These are phyloP conservation scores for Apoda limacodes DNA, from an alignment of 2,888 invertebrate genomes.

Conservation along the genomic window DNA sequence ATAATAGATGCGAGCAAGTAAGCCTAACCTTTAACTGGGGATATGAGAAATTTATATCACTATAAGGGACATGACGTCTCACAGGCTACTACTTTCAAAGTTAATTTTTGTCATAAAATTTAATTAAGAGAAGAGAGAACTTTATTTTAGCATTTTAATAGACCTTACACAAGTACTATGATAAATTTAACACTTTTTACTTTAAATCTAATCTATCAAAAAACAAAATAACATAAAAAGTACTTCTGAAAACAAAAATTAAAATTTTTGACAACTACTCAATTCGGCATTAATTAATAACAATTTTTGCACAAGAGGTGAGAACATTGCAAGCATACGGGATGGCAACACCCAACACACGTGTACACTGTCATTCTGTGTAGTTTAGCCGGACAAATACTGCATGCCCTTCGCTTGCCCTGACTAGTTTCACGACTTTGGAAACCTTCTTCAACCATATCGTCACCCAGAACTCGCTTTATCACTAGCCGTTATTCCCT, in stretches of 20 bases:
- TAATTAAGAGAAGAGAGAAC: slow-evolving; percentile 8
- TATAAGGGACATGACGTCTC: too few species aligned
- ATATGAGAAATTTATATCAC: slow-evolving; percentile 9
- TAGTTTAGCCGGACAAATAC: background rate
- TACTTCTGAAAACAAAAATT: slow-evolving; percentile 9
- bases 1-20: too few species aligned
- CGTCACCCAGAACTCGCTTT: background rate
- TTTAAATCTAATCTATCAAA: slow-evolving; percentile 4
- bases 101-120: slow-evolving; percentile 6
- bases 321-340: background rate
- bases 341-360: background rate
- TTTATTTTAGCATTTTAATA: slow-evolving; percentile 9
- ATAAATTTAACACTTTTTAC: slow-evolving; percentile 8
- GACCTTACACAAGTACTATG: slow-evolving; percentile 8
- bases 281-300: slow-evolving; percentile 15
- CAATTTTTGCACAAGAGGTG: slow-evolving; percentile 17
- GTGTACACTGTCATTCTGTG: background rate
- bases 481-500: slow-evolving; percentile 11
- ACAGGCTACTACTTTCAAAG: too few species aligned
- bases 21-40: too few species aligned
- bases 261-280: slow-evolving; percentile 12
- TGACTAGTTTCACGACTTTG: background rate
- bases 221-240: slow-evolving; percentile 7
- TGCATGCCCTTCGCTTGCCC: background rate
- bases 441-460: background rate